Percentiles rank a stretch among this genome's conserved stretches.
Evolutionary conservation across 2,888 invertebrate genomes (phyloP).

Genomic region (Plebejus anna): DNA sequence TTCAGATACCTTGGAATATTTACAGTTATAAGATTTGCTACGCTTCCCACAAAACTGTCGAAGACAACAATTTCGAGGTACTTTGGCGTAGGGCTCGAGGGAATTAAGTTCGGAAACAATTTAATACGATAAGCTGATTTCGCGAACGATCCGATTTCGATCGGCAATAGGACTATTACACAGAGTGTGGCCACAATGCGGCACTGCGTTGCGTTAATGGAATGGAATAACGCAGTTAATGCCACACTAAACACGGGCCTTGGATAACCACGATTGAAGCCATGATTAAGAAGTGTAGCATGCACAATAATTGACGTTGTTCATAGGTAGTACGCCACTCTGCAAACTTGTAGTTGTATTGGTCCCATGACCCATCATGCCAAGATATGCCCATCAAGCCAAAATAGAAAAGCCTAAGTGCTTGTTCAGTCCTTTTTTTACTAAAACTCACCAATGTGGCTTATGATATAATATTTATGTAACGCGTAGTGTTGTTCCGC

Average conservation of each 20-base stretch:
- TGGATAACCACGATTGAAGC: too few relatives aligned
- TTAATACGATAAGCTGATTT: conserved; percentile 7
- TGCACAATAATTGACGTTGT: too few relatives aligned
- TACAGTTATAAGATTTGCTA: not conserved
- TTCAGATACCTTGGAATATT: not conserved
- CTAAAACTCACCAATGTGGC: too few relatives aligned
- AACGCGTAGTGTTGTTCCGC: not conserved
- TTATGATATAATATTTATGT: not conserved
- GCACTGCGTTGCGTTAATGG: not conserved
- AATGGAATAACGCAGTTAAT: not conserved
- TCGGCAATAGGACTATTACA: not conserved
- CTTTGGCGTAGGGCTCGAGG: not conserved
- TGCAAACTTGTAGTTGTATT: too few relatives aligned
- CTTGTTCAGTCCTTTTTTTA: too few relatives aligned
- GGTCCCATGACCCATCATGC: too few relatives aligned
- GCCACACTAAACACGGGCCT: too few relatives aligned
- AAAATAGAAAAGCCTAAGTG: too few relatives aligned
- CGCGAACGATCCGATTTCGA: not conserved
- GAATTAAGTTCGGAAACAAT: conserved; percentile 6
- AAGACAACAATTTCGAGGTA: not conserved
- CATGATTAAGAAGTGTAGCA: too few relatives aligned
- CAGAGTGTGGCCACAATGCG: not conserved
- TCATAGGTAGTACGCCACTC: too few relatives aligned
- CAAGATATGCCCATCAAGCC: too few relatives aligned
- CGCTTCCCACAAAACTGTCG: not conserved